Evolutionary conservation across 2,113 vertebrate species (phyloP).

Genomic region (Mormyrus iriodes): DNA sequence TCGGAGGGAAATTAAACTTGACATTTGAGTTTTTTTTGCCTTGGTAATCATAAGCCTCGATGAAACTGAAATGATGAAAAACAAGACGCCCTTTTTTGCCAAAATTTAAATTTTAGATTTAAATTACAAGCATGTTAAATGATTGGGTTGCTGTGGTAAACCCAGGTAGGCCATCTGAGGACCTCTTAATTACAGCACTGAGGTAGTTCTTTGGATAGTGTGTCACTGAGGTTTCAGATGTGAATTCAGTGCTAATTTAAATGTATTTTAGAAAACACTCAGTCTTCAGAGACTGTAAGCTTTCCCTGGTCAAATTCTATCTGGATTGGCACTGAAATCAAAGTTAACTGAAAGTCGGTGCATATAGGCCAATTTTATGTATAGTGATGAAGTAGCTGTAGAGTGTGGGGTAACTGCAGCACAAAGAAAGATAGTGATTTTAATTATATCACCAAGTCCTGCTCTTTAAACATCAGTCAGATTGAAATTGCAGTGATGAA

Average conservation of each 20-base stretch:
- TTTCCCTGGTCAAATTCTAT: background rate
- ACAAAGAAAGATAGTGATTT: background rate
- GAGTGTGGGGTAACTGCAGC: background rate
- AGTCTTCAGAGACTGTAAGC: background rate
- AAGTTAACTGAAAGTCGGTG: slow-evolving; percentile 3
- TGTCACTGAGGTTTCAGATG: background rate
- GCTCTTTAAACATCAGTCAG: background rate
- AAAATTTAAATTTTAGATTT: background rate
- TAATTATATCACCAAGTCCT: background rate
- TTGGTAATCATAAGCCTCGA: background rate
- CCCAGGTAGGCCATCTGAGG: background rate
- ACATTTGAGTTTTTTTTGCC: background rate
- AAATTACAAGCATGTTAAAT: slow-evolving; percentile 1
- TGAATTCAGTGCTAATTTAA: background rate
- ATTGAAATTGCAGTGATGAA: background rate
- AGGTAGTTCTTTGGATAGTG: background rate
- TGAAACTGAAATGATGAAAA: background rate
- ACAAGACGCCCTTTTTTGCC: background rate
- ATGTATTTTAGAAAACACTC: background rate
- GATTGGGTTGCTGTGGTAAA: background rate
- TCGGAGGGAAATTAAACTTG: background rate
- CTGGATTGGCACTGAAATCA: background rate
- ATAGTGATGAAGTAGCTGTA: background rate
- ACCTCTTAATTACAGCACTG: background rate
- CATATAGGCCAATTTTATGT: background rate